Evolutionary conservation across 2,113 vertebrate species (phyloP), one percentile per base, ranked within the genome.

Genomic region (Hyperopisus bebe): DNA sequence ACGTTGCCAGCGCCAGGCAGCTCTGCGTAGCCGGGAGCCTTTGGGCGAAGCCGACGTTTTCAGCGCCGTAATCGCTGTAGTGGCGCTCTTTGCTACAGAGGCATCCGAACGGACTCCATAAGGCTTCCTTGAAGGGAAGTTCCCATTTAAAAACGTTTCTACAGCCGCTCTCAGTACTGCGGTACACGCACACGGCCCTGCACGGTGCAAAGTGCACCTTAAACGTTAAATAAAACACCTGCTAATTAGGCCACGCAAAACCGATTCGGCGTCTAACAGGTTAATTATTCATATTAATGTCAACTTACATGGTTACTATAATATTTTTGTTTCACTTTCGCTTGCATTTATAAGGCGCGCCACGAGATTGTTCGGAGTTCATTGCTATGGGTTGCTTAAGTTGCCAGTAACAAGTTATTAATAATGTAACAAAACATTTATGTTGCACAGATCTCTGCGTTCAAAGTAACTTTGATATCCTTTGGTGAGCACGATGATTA

Each of bases 281-380:
- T 35, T 50, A 50, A 86, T 51, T 15, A 47, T 31, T 13, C 19
- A 86, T 17, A 50, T 51, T 86, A 9, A 85, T 85, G 62, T 85
- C 9, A 46, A 86, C n/a, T 50, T 48, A 10, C 11, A 86, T 3
- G 48, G 5, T 53, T 86, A 31, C n/a, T n/a, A 31, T 50, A 86
- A 84, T 44, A 84, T 53, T 88, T 88, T 66, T 62, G 51, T 88
- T 88, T 88, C 62, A 88, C 62, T 88, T 88, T 88, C 55, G 3
- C 48, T 58, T 39, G 31, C 31, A 24, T 9, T 51, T 11, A 31
- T 31, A 53, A 53, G 48, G n/a, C 10, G 47, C 48, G 85, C 46
- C 48, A 35, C 13, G 48, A 35, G n/a, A 87, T 15, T 31, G 11
- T 87, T 31, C 50, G 17, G 10, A 50, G 46, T 66, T 88, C 27